These are phyloP conservation scores for Phalacrocorax pelagicus DNA, from an alignment of 2,113 vertebrate species.

Conservation along the genomic window DNA sequence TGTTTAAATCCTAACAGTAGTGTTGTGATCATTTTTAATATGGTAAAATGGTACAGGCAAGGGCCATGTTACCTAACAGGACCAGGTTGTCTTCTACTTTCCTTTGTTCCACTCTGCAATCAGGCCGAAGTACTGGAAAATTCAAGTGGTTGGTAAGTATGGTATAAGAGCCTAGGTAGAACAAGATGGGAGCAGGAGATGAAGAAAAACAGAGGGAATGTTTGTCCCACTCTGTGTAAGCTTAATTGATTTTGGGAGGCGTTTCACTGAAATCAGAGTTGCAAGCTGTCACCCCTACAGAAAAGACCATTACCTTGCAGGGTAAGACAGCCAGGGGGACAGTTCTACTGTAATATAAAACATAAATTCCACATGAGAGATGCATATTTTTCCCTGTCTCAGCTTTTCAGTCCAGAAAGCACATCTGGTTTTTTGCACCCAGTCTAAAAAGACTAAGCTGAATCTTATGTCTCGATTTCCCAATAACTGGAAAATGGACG, in stretches of 20 bases:
- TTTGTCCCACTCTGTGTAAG: neutral
- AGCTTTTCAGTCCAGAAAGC: neutral
- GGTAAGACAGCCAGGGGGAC: neutral
- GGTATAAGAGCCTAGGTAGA: neutral
- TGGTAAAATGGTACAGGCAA: neutral
- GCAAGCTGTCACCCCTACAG: neutral
- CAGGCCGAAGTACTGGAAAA: neutral
- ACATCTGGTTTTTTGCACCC: neutral
- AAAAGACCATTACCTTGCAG: neutral
- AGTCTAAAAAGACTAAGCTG: neutral
- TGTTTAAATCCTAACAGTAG: neutral
- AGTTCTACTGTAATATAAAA: neutral
- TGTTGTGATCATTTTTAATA: neutral
- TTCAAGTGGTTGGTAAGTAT: neutral
- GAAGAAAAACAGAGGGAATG: neutral
- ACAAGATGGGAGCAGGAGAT: accelerated
- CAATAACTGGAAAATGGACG: neutral
- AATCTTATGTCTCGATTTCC: neutral
- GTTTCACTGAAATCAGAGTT: neutral
- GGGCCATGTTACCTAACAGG: neutral
- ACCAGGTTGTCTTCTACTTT: neutral
- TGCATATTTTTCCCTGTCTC: neutral
- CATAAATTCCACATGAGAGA: neutral
- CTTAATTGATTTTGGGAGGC: neutral
- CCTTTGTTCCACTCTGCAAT: neutral